Evolutionary conservation across 2,797 vertebrate genomes (phyloP).

Genomic region (Sciurus carolinensis): DNA sequence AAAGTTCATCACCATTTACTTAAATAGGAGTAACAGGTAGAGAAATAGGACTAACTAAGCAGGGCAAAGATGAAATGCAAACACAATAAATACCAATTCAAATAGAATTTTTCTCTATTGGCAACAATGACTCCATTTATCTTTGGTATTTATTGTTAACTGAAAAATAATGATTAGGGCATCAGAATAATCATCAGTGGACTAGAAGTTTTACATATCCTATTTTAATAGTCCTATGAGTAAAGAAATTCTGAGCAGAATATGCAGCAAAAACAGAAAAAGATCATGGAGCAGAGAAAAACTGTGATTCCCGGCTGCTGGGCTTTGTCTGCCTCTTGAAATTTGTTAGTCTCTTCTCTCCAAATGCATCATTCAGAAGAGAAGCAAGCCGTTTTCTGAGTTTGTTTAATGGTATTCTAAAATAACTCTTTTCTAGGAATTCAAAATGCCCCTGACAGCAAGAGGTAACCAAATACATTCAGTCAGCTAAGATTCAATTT

Average conservation of each 20-base stretch:
- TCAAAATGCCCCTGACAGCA: constrained; percentile 51
- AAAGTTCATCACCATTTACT: neutral
- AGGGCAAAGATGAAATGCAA: neutral
- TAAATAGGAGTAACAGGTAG: neutral
- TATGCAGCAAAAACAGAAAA: neutral
- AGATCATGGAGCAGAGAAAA: neutral
- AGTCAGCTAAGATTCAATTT: constrained; percentile 77
- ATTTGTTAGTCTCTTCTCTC: neutral
- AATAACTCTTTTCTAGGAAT: constrained; percentile 73
- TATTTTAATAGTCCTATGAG: neutral
- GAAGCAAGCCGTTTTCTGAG: neutral
- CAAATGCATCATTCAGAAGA: neutral
- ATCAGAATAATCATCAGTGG: neutral
- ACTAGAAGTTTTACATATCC: neutral
- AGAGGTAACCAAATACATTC: constrained; percentile 65
- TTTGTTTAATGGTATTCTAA: constrained; percentile 71
- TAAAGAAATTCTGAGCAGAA: neutral
- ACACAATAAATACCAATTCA: neutral
- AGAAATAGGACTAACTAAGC: neutral
- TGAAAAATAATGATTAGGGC: neutral
- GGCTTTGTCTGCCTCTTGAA: neutral
- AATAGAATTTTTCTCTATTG: neutral
- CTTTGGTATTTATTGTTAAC: neutral
- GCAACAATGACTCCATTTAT: neutral
- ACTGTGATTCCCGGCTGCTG: neutral